These are phyloP conservation scores for Chaetodon auriga DNA, from an alignment of 2,113 vertebrate genomes.

Conservation along the genomic window DNA sequence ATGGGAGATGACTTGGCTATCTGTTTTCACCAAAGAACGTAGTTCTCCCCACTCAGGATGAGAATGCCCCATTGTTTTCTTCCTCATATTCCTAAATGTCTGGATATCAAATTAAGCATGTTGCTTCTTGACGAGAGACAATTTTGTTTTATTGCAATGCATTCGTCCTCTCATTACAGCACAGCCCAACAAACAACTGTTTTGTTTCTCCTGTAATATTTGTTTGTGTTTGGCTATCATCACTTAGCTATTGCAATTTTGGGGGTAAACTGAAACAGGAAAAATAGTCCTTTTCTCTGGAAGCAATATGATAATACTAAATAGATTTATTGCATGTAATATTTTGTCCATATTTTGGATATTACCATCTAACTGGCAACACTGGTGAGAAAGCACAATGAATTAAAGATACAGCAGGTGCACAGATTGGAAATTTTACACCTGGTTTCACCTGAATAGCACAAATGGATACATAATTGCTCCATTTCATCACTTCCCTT, in stretches of 20 bases:
- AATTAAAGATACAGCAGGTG: conserved; percentile 79
- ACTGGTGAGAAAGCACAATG: conserved; percentile 65
- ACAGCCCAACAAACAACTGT: conserved; percentile 29
- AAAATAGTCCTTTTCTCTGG: conserved; percentile 34
- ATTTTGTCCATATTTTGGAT: conserved; percentile 72
- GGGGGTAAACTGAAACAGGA: conserved; percentile 1
- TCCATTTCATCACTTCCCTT: conserved; percentile 82
- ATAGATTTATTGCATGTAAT: conserved; percentile 72
- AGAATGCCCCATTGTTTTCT: conserved; percentile 50
- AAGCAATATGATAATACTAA: conserved; percentile 64
- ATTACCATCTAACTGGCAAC: conserved; percentile 71
- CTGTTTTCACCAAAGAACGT: conserved; percentile 56
- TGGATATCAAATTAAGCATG: conserved; percentile 64
- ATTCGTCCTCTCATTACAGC: conserved; percentile 51
- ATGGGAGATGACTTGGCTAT: conserved; percentile 75
- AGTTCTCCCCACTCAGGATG: conserved; percentile 37
- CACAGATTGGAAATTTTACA: conserved; percentile 85
- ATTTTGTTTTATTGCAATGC: conserved; percentile 56
- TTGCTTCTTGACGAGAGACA: conserved; percentile 55
- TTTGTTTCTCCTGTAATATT: conserved; percentile 29
- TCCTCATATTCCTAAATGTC: conserved; percentile 63
- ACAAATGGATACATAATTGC: conserved; percentile 82
- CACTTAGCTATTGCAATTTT: conserved; percentile 36
- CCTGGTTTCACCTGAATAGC: conserved; percentile 82
- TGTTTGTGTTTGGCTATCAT: conserved; percentile 38